A percentile compares a stretch with the other conserved stretches of the same genome.
phyloP scores from a whole-genome alignment of 2,888 invertebrate genomes.

The Alentia gelatinosa region DNA sequence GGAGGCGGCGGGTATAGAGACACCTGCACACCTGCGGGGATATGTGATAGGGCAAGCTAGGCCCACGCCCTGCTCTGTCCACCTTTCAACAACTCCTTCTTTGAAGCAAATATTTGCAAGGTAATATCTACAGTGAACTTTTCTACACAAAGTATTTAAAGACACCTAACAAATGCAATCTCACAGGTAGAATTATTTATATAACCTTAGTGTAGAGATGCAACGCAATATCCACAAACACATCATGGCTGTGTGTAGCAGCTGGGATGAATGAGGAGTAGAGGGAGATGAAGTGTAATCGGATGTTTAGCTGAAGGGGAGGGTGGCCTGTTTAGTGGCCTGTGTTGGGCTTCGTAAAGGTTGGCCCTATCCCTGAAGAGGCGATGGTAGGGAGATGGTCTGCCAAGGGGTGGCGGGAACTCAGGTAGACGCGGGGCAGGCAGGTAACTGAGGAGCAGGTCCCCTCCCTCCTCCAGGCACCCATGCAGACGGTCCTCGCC shows the following conservation, averaged over 20 bases:
- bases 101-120: not conserved
- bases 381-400: not conserved
- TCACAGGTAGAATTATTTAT: no score
- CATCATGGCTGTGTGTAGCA: not conserved
- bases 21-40: not conserved
- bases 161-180: not conserved
- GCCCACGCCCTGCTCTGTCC: not conserved
- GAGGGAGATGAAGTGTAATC: not conserved
- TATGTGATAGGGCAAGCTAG: not conserved
- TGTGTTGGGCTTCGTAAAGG: not conserved
- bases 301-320: not conserved
- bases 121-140: not conserved
- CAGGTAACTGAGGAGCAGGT: not conserved
- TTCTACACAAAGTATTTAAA: not conserved
- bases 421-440: not conserved
- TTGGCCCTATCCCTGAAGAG: not conserved
- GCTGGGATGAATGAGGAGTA: not conserved
- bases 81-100: not conserved
- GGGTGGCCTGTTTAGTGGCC: not conserved
- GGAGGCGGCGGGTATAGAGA: not conserved
- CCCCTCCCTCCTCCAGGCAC: not conserved
- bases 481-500: not conserved
- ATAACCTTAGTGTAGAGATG: no score
- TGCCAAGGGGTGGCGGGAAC: not conserved
- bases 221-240: not conserved